phyloP scores from a whole-genome alignment of 1,140 invertebrate species.

The Drosophila pallidifrons region DNA sequence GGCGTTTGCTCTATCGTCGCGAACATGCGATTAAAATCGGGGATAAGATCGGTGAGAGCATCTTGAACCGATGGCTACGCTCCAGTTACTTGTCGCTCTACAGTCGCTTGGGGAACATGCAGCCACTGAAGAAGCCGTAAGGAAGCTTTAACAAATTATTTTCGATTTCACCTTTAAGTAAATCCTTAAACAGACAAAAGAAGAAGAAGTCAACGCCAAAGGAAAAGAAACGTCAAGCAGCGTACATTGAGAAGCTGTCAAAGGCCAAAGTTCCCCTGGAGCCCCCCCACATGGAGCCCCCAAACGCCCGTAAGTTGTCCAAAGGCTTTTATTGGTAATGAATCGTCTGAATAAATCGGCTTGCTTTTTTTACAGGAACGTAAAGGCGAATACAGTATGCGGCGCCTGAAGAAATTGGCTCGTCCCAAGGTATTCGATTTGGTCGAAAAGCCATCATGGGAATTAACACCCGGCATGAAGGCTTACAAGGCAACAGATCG shows the following conservation, averaged over 20 bases:
- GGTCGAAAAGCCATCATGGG: conserved; percentile 57
- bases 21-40: conserved; percentile 32
- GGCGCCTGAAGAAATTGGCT: conserved; percentile 55
- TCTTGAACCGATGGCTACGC: conserved; percentile 69
- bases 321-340: not conserved
- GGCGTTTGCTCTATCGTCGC: conserved; percentile 45
- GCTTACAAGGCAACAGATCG: conserved; percentile 57
- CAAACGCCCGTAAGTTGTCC: conserved; percentile 51
- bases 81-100: conserved; percentile 74
- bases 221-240: conserved; percentile 30
- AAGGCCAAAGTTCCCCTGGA: conserved; percentile 43
- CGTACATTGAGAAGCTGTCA: conserved; percentile 51
- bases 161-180: not conserved
- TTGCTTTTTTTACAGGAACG: conserved; percentile 37
- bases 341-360: not conserved
- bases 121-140: conserved; percentile 62
- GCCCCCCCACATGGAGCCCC: conserved; percentile 42
- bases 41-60: conserved; percentile 59
- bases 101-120: conserved; percentile 66
- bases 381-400: conserved; percentile 24
- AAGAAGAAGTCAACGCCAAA: conserved; percentile 61
- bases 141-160: not conserved
- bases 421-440: conserved; percentile 46
- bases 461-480: conserved; percentile 56
- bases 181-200: conserved; percentile 26